Base-by-base conservation (phyloP, 2,888 invertebrate species). In the Drosophila putrida region DNA sequence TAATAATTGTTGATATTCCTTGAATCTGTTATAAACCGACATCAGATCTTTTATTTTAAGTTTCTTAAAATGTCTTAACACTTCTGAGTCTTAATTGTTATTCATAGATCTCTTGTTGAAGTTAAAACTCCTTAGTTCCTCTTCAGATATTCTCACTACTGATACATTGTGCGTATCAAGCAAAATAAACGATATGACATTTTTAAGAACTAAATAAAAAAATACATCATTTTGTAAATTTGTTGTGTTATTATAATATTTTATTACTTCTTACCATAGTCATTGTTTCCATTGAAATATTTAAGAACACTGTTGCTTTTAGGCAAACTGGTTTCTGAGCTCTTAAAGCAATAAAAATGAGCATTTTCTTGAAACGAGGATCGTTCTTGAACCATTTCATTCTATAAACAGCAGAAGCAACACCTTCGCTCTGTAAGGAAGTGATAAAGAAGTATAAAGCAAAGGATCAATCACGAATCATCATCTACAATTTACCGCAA, bases 151-250 rank as follows among this genome's bases (percentile, higher is more conserved):
- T 39, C 33, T 9, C 4, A 35, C 50, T 65, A 82, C 50, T 80
- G 70, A 64, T 90, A 90, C 84, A 90, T 90, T 0, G 90, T 89
- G 8, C 88, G 76, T 38, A 90, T 71, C 0, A 77, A 44, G 5
- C 89, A 80, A 51, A 90, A 90, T 38, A 89, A 79, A 55, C 79
- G 80, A 47, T 90, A 89, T 0, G 90, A 82, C 59, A 85, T 72
- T 27, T 80, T 77, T 3, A 82, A 31, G 15, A 90, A 84, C 89
- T 90, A 39, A 11, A 39, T 8, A 0, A 25, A 10, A 4, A 47
- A 49, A 36, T 15, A 0, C 13, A 33, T 6, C 6, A 10, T 15
- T 31, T 3, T 27, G 11, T 2, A 27, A 9, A 6, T 6, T 11
- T 1, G 2, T 13, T 13, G 25, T 10, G 10, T 3, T 35, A 9